Percentiles rank a stretch among this genome's conserved stretches.
These are phyloP conservation scores for Pontoporia blainvillei DNA, from an alignment of 2,113 vertebrate species.

Conservation along the genomic window DNA sequence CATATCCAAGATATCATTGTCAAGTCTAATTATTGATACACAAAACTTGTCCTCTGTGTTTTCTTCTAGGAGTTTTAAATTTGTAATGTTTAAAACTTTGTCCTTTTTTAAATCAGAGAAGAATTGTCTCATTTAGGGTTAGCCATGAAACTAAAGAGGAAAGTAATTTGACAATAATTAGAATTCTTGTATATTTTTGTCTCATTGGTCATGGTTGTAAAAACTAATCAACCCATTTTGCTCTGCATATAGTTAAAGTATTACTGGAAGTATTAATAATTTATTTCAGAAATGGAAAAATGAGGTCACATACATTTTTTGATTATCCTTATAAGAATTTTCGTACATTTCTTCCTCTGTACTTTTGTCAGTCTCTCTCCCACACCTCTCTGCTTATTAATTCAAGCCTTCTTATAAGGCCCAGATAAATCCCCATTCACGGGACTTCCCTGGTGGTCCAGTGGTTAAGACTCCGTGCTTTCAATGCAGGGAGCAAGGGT, in stretches of 20 bases:
- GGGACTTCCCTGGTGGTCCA: too few species aligned
- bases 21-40: background rate
- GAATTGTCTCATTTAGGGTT: background rate
- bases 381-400: background rate
- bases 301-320: background rate
- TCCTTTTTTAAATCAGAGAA: background rate
- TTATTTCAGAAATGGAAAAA: background rate
- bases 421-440: background rate
- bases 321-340: background rate
- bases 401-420: background rate
- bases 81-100: background rate
- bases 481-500: too few species aligned
- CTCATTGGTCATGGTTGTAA: background rate
- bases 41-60: background rate
- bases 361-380: background rate
- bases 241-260: background rate
- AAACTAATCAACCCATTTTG: background rate
- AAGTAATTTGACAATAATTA: background rate
- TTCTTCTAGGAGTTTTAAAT: background rate
- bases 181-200: background rate
- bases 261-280: background rate
- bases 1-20: background rate
- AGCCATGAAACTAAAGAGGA: background rate
- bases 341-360: background rate
- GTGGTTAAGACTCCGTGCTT: too few species aligned